Conservation (phyloP, 2,888 invertebrate genomes). For the Platycheirus albimanus region DNA sequence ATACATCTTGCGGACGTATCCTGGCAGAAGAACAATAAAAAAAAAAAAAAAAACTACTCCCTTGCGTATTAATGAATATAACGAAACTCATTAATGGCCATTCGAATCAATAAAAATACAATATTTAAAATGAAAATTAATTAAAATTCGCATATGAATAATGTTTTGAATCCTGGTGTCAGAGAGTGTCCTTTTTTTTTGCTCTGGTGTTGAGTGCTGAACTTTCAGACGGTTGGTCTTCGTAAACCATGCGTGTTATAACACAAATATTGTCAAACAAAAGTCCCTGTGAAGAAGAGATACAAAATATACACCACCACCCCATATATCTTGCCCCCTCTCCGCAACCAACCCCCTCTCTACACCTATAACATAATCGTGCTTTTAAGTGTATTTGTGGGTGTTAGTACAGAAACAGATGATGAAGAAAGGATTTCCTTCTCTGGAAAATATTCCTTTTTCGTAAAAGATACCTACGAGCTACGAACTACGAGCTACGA, state of each 20-base stretch:
- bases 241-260: slow-evolving; percentile 68
- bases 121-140: slow-evolving; percentile 20
- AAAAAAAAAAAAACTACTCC: slow-evolving; percentile 18
- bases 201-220: slow-evolving; percentile 41
- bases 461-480: slow-evolving; percentile 56
- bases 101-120: slow-evolving; percentile 29
- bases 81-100: slow-evolving; percentile 16
- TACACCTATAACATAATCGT: slow-evolving; percentile 4
- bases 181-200: slow-evolving; percentile 6
- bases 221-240: slow-evolving; percentile 62
- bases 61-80: slow-evolving; percentile 12
- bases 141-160: slow-evolving; percentile 15
- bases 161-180: background rate
- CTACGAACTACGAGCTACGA: too few species aligned
- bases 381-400: slow-evolving; percentile 40
- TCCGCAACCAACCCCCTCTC: background rate
- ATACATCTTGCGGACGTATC: slow-evolving; percentile 50
- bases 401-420: slow-evolving; percentile 67
- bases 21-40: slow-evolving; percentile 9
- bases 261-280: slow-evolving; percentile 68
- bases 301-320: slow-evolving; percentile 33
- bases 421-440: slow-evolving; percentile 71
- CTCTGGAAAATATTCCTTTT: slow-evolving; percentile 50
- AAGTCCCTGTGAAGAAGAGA: slow-evolving; percentile 51
- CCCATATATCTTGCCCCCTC: background rate